Percentiles rank a stretch among this genome's conserved stretches.
Evolutionary conservation across 1,140 invertebrate species (phyloP).

Genomic region (Manduca sexta): DNA sequence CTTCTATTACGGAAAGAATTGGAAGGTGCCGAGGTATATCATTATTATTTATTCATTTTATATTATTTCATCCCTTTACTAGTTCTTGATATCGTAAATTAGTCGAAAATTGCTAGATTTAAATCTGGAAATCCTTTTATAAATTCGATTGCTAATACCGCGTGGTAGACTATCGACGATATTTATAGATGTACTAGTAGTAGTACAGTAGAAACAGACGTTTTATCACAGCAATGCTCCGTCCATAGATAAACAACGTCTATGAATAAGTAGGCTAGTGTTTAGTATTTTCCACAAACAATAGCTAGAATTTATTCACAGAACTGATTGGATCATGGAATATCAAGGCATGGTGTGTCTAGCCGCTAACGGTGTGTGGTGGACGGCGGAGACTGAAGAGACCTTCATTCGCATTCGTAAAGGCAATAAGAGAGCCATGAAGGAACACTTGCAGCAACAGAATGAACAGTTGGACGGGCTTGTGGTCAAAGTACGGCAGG

Average conservation of each 20-base stretch:
- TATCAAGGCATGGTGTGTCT: slow-evolving; percentile 92
- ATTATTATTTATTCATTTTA: background rate
- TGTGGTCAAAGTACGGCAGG: slow-evolving; percentile 81
- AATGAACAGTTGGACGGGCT: slow-evolving; percentile 90
- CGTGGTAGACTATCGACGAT: no score
- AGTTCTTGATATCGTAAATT: no score
- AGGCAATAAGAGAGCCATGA: slow-evolving; percentile 90
- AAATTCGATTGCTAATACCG: no score
- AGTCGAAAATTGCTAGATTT: no score
- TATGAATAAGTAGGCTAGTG: no score
- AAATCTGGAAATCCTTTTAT: no score
- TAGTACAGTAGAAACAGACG: no score
- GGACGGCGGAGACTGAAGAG: slow-evolving; percentile 94
- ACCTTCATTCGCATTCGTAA: slow-evolving; percentile 84
- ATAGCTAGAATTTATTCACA: slow-evolving; percentile 22
- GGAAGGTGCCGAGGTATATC: slow-evolving; percentile 74
- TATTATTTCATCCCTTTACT: no score
- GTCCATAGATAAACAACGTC: no score
- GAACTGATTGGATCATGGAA: slow-evolving; percentile 89
- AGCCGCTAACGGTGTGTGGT: slow-evolving; percentile 92
- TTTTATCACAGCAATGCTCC: no score
- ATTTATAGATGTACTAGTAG: no score
- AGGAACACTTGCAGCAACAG: slow-evolving; percentile 86
- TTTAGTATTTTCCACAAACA: no score
- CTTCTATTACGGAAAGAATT: slow-evolving; percentile 85